phyloP scores from a whole-genome alignment of 1,140 invertebrate species.

The Drosophila dunni region DNA sequence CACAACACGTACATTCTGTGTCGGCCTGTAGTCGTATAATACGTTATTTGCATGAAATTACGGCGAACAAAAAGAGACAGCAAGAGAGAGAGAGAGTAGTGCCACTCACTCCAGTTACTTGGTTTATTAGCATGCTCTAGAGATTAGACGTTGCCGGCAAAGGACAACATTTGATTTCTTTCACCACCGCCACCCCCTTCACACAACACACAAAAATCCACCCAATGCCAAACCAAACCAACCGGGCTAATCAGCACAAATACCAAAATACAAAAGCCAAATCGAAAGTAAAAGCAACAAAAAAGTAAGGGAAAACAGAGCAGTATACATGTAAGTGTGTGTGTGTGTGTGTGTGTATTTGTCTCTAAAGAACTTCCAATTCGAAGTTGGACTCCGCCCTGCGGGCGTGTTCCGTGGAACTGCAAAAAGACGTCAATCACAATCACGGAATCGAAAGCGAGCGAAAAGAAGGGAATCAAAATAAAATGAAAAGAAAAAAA shows the following conservation, averaged over 20 bases:
- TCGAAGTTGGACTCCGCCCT: slow-evolving; percentile 51
- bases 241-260: slow-evolving; percentile 75
- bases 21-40: slow-evolving; percentile 64
- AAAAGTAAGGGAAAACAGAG: slow-evolving; percentile 4
- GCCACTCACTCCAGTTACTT: slow-evolving; percentile 35
- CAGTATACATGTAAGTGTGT: slow-evolving; percentile 30
- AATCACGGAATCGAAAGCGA: slow-evolving; percentile 53
- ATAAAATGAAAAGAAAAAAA: no score
- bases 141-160: slow-evolving; percentile 77
- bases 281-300: slow-evolving; percentile 79
- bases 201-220: slow-evolving; percentile 18
- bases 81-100: background rate
- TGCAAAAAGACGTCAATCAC: slow-evolving; percentile 75
- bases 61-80: slow-evolving; percentile 31
- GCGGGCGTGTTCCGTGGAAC: slow-evolving; percentile 19
- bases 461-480: slow-evolving; percentile 36
- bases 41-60: slow-evolving; percentile 82
- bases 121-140: slow-evolving; percentile 81
- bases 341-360: slow-evolving; percentile 42
- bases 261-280: slow-evolving; percentile 79
- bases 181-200: slow-evolving; percentile 33
- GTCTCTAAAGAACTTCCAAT: slow-evolving; percentile 62
- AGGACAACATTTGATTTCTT: slow-evolving; percentile 81
- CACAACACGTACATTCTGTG: slow-evolving; percentile 73
- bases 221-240: slow-evolving; percentile 15